Conservation (phyloP, 2,888 invertebrate genomes). For the Hirtodrosophila duncani region DNA sequence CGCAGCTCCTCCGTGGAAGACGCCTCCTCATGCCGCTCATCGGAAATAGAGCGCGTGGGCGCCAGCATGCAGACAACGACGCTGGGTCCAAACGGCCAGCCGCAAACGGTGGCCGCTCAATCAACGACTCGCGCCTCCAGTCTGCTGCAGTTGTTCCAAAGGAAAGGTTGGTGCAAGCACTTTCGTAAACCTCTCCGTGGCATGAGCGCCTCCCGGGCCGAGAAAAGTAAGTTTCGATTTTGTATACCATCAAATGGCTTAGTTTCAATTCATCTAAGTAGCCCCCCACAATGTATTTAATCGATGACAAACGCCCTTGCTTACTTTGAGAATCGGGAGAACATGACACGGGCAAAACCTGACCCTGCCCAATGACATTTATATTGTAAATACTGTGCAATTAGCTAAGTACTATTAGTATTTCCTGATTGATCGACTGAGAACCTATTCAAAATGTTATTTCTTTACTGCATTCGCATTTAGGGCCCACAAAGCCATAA, state of each 20-base stretch:
- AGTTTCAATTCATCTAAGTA: not conserved
- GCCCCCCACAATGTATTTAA: too few species aligned
- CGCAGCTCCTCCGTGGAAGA: constrained; percentile 78
- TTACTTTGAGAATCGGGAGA: too few species aligned
- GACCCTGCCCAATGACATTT: too few species aligned
- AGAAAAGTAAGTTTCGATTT: constrained; percentile 83
- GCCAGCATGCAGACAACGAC: constrained; percentile 59
- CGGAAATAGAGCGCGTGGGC: constrained; percentile 78
- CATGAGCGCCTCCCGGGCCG: constrained; percentile 87
- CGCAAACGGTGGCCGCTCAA: constrained; percentile 43
- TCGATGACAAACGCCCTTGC: too few species aligned
- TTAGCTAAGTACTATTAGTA: too few species aligned
- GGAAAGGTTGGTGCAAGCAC: constrained; percentile 82
- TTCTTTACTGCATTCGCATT: too few species aligned
- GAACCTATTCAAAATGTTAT: too few species aligned
- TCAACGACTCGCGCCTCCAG: constrained; percentile 64
- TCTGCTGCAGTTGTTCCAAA: constrained; percentile 78
- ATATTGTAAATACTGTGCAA: too few species aligned
- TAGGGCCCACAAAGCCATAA: too few species aligned
- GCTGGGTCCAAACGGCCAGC: constrained; percentile 54
- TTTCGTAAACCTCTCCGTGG: constrained; percentile 83
- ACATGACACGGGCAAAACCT: too few species aligned
- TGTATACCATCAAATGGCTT: not conserved
- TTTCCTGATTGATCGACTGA: too few species aligned
- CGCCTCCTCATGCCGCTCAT: constrained; percentile 78